These are phyloP conservation scores for Megastigmus dorsalis DNA, from an alignment of 2,888 invertebrate genomes.

Conservation along the genomic window DNA sequence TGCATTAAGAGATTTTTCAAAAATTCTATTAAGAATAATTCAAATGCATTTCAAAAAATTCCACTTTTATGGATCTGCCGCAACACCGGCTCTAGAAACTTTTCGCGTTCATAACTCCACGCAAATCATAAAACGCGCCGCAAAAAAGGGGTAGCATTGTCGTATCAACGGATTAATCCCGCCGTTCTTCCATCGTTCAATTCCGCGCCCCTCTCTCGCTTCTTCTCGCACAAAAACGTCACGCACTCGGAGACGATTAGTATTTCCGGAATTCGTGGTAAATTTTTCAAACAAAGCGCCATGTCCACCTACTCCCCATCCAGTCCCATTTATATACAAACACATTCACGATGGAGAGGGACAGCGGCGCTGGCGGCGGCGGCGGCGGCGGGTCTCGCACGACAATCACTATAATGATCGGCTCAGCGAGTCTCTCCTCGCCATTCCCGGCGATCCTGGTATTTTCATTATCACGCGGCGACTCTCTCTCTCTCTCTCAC, in stretches of 20 bases:
- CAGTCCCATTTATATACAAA: constrained; percentile 7
- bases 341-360: not conserved
- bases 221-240: not conserved
- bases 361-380: constrained; percentile 20
- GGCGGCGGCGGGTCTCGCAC: constrained; percentile 33
- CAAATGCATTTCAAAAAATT: no score
- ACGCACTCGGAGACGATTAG: constrained; percentile 8
- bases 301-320: not conserved
- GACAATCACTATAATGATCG: constrained; percentile 62
- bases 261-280: constrained; percentile 43
- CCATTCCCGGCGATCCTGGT: constrained; percentile 58
- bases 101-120: no score
- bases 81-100: no score
- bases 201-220: not conserved
- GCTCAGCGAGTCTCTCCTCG: constrained; percentile 38
- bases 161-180: constrained; percentile 22
- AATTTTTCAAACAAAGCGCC: constrained; percentile 49
- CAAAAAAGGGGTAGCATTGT: no score
- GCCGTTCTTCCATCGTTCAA: constrained; percentile 18
- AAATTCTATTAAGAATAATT: no score
- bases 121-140: no score
- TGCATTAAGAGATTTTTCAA: no score
- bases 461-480: constrained; percentile 64
- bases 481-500: no score
- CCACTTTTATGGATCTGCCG: no score